Evolutionary conservation across 2,797 vertebrate genomes (phyloP).

Genomic region (Syngnathus acus): DNA sequence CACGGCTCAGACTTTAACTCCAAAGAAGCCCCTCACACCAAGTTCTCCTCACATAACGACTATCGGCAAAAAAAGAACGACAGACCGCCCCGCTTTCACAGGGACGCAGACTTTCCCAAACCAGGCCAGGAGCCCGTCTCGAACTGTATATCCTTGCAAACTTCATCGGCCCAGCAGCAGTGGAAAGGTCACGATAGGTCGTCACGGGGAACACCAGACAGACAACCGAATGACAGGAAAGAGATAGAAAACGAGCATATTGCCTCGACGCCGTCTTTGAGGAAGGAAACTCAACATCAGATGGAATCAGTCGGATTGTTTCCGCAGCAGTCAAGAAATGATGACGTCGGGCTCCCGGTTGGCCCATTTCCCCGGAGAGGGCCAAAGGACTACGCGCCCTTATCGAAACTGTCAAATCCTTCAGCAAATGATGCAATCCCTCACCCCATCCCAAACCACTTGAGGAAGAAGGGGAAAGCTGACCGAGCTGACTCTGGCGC

Average conservation of each 20-base stretch:
- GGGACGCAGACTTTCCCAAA: conserved; percentile 80
- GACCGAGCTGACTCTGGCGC: conserved; percentile 79
- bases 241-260: conserved; percentile 53
- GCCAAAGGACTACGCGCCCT: conserved; percentile 34
- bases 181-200: conserved; percentile 79
- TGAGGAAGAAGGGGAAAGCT: conserved; percentile 77
- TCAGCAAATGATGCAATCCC: conserved; percentile 33
- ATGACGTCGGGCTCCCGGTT: conserved; percentile 36
- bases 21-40: conserved; percentile 74
- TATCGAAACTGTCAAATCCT: conserved; percentile 25
- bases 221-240: conserved; percentile 72
- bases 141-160: conserved; percentile 36
- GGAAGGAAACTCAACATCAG: conserved; percentile 70
- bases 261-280: conserved; percentile 52
- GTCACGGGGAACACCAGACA: conserved; percentile 60
- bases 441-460: conserved; percentile 57
- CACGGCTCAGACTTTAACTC: conserved; percentile 71
- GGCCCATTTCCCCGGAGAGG: conserved; percentile 55
- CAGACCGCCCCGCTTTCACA: conserved; percentile 90
- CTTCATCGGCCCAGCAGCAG: conserved; percentile 61
- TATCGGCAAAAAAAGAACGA: conserved; percentile 82
- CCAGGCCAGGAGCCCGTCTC: conserved; percentile 70
- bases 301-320: conserved; percentile 57
- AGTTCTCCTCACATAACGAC: conserved; percentile 75
- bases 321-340: conserved; percentile 63